Evolutionary conservation across 2,888 invertebrate species (phyloP), one percentile per base, ranked within the genome.

Genomic region (Osmoderma eremita): DNA sequence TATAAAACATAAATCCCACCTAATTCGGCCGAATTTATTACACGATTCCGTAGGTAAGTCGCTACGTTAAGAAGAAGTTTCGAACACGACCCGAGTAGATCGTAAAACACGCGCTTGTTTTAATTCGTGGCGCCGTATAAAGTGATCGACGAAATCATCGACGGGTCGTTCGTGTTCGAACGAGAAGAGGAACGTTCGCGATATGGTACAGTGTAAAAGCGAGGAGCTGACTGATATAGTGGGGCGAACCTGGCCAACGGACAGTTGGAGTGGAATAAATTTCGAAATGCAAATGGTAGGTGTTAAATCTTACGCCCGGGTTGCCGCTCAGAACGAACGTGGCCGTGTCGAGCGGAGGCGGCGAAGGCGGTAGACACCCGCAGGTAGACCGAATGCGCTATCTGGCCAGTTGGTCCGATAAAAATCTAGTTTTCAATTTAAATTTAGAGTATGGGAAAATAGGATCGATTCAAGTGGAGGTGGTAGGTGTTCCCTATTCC

Each of bases 201-300:
- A 36, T 50, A 56, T 61, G 30, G 58, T 45, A 45, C 8, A 30
- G 10, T 30, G 6, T 5, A 5, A 30, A 30, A 30, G 30, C 10
- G 30, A 6, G 30, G 8, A 30, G 42, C 10, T 15, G 30, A 53
- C n/a, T 61, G 56, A 61, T 45, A 17, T 61, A 61, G 58, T 61
- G 36, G 45, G 30, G 30, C 30, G 30, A 6, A 36, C 24, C 12
- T 36, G 58, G 18, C 17, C 22, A n/a, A 15, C 53, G 36, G 58
- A 45, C 24, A 45, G 30, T 30, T 45, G 30, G 45, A 61, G 72
- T 71, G 45, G 58, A 61, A 74, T 72, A 71, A 71, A 74, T 74
- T 73, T 72, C 70, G 67, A 73, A 74, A 74, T 74, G 74, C 74
- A 74, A 74, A 74, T 74, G 71, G 71, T 71, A 70, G 71, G 71